Evolutionary conservation across 1,140 invertebrate species (phyloP).

Genomic region (Whitmania pigra): DNA sequence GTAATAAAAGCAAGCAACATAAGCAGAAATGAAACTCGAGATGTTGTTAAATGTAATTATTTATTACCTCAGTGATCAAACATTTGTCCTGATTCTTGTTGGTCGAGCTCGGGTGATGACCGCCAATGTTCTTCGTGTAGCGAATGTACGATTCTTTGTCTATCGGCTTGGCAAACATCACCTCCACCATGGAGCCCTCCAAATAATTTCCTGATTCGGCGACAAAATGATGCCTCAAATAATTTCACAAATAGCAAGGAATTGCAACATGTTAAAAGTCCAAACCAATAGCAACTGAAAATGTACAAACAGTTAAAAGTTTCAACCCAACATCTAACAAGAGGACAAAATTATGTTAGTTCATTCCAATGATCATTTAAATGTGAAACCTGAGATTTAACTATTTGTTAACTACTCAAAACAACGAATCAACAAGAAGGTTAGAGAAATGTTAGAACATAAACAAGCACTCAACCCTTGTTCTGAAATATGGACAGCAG

Average conservation of each 20-base stretch:
- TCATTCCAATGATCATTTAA: background rate
- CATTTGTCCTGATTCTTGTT: too few relatives aligned
- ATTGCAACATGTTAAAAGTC: background rate
- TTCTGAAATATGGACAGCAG: conserved; percentile 8
- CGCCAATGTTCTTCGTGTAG: conserved; percentile 11
- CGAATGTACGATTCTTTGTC: conserved; percentile 31
- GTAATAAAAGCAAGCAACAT: too few relatives aligned
- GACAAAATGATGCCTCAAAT: background rate
- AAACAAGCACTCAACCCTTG: background rate
- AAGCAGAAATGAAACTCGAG: too few relatives aligned
- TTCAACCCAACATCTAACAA: background rate
- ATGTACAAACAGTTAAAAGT: background rate
- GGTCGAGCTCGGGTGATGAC: background rate
- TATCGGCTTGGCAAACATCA: conserved; percentile 44
- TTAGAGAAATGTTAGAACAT: too few relatives aligned
- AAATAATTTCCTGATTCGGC: conserved; percentile 32
- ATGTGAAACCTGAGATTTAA: too few relatives aligned
- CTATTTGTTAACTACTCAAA: too few relatives aligned
- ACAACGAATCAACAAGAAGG: too few relatives aligned
- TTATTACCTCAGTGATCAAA: too few relatives aligned
- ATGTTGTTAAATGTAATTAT: too few relatives aligned
- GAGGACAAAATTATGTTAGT: background rate
- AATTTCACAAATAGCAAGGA: background rate
- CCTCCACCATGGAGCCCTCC: conserved; percentile 42
- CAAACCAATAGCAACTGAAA: background rate